Base-by-base conservation (phyloP, 2,888 invertebrate species). In the Drosophila phalerata region DNA sequence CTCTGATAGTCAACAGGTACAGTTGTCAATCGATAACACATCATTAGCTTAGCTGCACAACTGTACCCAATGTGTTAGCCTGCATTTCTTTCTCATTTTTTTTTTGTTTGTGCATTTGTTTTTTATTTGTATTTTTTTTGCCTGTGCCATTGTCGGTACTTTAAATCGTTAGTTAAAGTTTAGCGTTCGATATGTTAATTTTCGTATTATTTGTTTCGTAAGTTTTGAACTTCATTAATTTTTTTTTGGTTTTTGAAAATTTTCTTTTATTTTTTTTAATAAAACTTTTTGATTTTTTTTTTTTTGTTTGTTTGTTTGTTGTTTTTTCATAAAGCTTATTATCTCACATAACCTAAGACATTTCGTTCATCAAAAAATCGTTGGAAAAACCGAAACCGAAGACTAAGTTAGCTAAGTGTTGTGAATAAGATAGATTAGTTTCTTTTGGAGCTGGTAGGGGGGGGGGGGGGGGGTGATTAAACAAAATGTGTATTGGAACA, bases 301-400 rank as follows among this genome's bases (percentile, higher is more conserved):
- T 68, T 69, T 42, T 53, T 61, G n/a, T n/a, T n/a, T n/a, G n/a
- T n/a, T 71, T 37, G 25, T 34, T 30, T 43, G 32, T 55, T 48
- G 15, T 77, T 72, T 68, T 47, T 80, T 67, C 43, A 67, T 69
- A 69, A 81, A 89, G 68, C 90, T 89, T 90, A 86, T 76, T 79
- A 67, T 80, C 77, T 89, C 85, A 89, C 74, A 87, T 86, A 90
- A 90, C 90, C 85, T 86, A 86, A 70, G 85, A 85, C 85, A 86
- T 56, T 45, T 85, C 85, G 85, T 85, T 90, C 76, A 90, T 85
- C 89, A 85, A 87, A 80, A 87, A 85, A 85, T 90, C 85, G 85
- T 85, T 85, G 85, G 89, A 88, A 85, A 80, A 89, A 89, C 72
- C 85, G 85, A 89, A 56, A 89, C 72, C 85, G 72, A 89, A 88